Conservation (phyloP, 2,797 vertebrate species). For the Poeciliopsis turneri region DNA sequence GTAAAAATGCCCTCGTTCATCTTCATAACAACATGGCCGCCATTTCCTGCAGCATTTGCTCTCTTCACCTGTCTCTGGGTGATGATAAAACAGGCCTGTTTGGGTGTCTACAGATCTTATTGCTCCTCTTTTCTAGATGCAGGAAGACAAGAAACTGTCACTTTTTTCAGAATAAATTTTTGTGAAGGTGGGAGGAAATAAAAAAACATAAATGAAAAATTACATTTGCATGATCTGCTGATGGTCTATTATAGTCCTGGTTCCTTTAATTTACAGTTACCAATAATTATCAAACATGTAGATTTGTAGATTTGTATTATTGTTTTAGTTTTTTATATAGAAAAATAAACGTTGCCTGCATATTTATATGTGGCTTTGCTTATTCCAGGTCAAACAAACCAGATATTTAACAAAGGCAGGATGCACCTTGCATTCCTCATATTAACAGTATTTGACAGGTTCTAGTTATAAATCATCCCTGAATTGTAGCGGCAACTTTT, state of each 20-base stretch:
- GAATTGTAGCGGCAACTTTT: background rate
- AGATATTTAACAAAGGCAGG: background rate
- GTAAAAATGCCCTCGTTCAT: conserved; percentile 47
- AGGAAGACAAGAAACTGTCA: conserved; percentile 10
- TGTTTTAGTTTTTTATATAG: background rate
- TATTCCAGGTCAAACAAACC: background rate
- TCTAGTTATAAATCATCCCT: background rate
- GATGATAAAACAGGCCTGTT: conserved; percentile 10
- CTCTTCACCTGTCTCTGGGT: conserved; percentile 46
- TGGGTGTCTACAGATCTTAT: conserved; percentile 25
- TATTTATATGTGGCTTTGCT: background rate
- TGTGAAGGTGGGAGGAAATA: background rate
- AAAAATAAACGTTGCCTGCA: background rate
- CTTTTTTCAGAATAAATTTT: conserved; percentile 12
- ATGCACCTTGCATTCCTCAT: background rate
- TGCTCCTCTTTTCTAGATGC: conserved; percentile 45
- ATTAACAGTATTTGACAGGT: background rate
- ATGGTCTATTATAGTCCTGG: background rate
- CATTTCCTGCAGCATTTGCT: conserved; percentile 31
- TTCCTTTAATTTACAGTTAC: background rate
- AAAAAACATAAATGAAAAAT: background rate
- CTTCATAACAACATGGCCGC: conserved; percentile 54
- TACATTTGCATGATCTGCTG: background rate
- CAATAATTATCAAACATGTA: background rate
- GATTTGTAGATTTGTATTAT: background rate